Conservation (phyloP, 2,888 invertebrate species). For the Sussaba pulchella region DNA sequence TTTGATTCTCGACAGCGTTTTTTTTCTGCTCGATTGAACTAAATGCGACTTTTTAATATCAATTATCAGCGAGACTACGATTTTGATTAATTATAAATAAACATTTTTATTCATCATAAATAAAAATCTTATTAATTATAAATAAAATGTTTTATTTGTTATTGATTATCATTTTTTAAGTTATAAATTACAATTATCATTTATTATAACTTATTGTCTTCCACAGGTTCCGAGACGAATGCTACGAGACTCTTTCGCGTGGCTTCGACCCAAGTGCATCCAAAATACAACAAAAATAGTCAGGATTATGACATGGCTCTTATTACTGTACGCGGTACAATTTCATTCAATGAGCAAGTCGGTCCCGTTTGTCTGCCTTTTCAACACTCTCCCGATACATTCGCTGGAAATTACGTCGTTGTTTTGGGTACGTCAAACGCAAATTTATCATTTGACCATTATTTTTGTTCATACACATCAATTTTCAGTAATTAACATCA, state of each 20-base stretch:
- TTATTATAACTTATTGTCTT: constrained; percentile 72
- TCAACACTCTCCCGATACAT: constrained; percentile 74
- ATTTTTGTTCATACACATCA: too few species aligned
- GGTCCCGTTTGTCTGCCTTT: constrained; percentile 89
- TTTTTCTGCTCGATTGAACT: too few species aligned
- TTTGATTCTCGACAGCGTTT: too few species aligned
- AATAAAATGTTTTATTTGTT: too few species aligned
- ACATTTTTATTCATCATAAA: too few species aligned
- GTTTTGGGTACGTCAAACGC: constrained; percentile 75
- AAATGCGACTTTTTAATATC: too few species aligned
- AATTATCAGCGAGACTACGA: too few species aligned
- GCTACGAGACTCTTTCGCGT: constrained; percentile 83
- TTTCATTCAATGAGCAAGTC: constrained; percentile 85
- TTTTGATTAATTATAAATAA: too few species aligned
- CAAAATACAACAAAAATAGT: constrained; percentile 74
- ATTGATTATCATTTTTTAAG: constrained; percentile 85
- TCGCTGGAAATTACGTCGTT: constrained; percentile 75
- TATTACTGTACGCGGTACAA: constrained; percentile 80
- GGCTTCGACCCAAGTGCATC: constrained; percentile 84
- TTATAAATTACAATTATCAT: neutral
- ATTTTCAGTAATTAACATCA: too few species aligned
- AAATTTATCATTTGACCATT: neutral
- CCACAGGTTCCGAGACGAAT: constrained; percentile 85
- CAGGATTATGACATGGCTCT: constrained; percentile 86
- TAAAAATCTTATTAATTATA: too few species aligned